Percentiles rank a stretch among this genome's conserved stretches.
Evolutionary conservation across 2,888 invertebrate species (phyloP).

Genomic region (Anthrax anthrax): DNA sequence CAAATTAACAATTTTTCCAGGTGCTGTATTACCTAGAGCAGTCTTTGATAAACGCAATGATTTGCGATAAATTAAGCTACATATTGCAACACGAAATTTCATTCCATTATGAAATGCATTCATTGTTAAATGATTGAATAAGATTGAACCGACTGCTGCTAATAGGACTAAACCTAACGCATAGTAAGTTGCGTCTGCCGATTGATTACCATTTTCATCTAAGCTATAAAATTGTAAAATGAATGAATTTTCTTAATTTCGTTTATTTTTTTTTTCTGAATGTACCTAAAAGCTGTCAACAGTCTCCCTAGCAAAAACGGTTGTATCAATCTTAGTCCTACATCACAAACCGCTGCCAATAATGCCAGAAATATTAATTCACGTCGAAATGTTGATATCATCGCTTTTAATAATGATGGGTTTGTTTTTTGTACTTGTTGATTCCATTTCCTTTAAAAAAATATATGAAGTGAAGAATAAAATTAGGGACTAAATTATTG

Average conservation of each 20-base stretch:
- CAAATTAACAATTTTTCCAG: slow-evolving; percentile 76
- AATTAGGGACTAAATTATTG: no score
- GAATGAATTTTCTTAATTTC: no score
- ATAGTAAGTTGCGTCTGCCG: slow-evolving; percentile 40
- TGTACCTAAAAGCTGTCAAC: slow-evolving; percentile 14
- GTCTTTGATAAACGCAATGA: slow-evolving; percentile 50
- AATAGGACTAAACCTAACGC: slow-evolving; percentile 33
- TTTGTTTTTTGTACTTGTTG: slow-evolving; percentile 9
- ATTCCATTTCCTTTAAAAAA: slow-evolving; percentile 13
- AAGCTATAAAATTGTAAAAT: background rate
- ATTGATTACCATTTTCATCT: slow-evolving; percentile 1
- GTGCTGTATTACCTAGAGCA: slow-evolving; percentile 67
- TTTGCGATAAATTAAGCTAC: slow-evolving; percentile 76
- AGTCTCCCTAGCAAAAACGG: slow-evolving; percentile 15
- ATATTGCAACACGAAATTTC: slow-evolving; percentile 65
- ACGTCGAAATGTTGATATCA: slow-evolving; percentile 14
- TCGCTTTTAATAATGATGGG: slow-evolving; percentile 14
- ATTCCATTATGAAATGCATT: slow-evolving; percentile 65
- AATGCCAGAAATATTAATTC: slow-evolving; percentile 12
- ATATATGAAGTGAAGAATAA: no score
- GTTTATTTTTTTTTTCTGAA: background rate
- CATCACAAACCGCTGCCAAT: slow-evolving; percentile 11
- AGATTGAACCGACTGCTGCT: slow-evolving; percentile 31
- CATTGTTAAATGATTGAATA: slow-evolving; percentile 50
- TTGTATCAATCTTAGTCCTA: slow-evolving; percentile 12